phyloP scores from a whole-genome alignment of 1,140 invertebrate species.

The Chironomus tepperi region DNA sequence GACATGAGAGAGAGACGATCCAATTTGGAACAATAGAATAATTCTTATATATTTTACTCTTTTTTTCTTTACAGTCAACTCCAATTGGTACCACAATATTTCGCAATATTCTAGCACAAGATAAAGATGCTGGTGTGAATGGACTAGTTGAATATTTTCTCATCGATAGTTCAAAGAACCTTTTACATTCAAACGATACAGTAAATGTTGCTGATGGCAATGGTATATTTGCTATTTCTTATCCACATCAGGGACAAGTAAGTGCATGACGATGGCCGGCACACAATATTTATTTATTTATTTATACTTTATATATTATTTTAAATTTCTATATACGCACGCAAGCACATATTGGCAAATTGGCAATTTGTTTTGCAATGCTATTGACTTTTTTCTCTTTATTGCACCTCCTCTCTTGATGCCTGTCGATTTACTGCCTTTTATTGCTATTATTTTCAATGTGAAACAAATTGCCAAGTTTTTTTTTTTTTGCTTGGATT shows the following conservation, averaged over 20 bases:
- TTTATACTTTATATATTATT: no score
- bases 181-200: constrained; percentile 48
- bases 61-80: constrained; percentile 55
- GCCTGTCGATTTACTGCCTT: neutral
- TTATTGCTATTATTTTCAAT: neutral
- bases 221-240: constrained; percentile 72
- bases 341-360: constrained; percentile 12
- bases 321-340: neutral
- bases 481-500: neutral
- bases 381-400: no score
- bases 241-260: constrained; percentile 76
- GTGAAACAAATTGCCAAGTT: constrained; percentile 7
- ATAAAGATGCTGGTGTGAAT: constrained; percentile 79
- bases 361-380: neutral
- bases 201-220: constrained; percentile 67
- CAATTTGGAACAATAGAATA: no score
- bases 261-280: constrained; percentile 23
- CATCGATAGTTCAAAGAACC: constrained; percentile 47
- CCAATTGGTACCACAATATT: constrained; percentile 81
- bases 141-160: constrained; percentile 75
- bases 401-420: no score
- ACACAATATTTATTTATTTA: neutral
- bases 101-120: constrained; percentile 69
- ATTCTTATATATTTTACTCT: constrained; percentile 25
- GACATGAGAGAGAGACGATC: no score